Conservation (phyloP, 2,113 vertebrate species). For the Lates calcarifer region DNA sequence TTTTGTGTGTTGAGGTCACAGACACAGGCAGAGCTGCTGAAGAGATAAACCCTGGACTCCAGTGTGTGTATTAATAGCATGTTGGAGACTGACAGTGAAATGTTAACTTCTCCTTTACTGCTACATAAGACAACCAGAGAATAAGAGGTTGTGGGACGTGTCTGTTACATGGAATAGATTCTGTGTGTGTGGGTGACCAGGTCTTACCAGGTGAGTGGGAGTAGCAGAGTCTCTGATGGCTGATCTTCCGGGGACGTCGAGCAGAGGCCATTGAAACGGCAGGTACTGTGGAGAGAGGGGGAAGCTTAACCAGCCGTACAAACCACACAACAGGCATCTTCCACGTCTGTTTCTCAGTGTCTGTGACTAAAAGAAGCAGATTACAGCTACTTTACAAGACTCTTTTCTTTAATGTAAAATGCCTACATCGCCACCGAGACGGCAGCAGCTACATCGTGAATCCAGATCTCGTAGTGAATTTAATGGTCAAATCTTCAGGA, state of each 20-base stretch:
- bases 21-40: too few species aligned
- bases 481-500: too few species aligned
- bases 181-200: background rate
- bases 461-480: too few species aligned
- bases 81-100: background rate
- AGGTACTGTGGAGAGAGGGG: constrained; percentile 86
- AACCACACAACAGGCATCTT: background rate
- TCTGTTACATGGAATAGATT: too few species aligned
- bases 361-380: too few species aligned
- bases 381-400: too few species aligned
- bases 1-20: background rate
- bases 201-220: constrained; percentile 90
- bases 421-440: too few species aligned
- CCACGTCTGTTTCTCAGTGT: too few species aligned
- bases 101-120: too few species aligned
- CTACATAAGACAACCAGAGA: too few species aligned
- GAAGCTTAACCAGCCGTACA: background rate
- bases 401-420: too few species aligned
- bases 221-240: constrained; percentile 89
- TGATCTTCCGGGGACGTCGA: constrained; percentile 89
- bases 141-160: background rate
- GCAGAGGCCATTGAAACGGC: constrained; percentile 96
- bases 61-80: background rate
- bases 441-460: too few species aligned
- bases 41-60: background rate